Evolutionary conservation across 2,888 invertebrate species (phyloP).

Genomic region (Acronicta alni): DNA sequence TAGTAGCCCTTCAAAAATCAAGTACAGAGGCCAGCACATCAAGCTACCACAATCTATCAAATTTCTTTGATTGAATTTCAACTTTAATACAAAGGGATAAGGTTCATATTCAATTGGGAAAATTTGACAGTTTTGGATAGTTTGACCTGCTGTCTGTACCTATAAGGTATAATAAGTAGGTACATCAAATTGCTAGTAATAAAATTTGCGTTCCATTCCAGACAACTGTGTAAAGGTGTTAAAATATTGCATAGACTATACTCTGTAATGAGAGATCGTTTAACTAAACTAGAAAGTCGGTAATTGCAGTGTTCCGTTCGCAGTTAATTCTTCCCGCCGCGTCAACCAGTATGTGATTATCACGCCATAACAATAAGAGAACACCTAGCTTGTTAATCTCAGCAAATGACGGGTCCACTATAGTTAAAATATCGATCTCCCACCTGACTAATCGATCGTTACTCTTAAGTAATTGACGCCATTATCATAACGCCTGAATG

Average conservation of each 20-base stretch:
- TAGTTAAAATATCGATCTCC: conserved; percentile 29
- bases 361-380: conserved; percentile 42
- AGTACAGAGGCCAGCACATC: too few relatives aligned
- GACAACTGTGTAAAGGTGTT: conserved; percentile 11
- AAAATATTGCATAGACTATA: conserved; percentile 25
- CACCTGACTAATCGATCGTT: conserved; percentile 37
- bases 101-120: too few relatives aligned
- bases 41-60: too few relatives aligned
- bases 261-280: conserved; percentile 28
- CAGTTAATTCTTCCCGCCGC: conserved; percentile 44
- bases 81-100: too few relatives aligned
- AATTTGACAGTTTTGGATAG: too few relatives aligned
- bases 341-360: conserved; percentile 48
- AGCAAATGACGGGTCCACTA: conserved; percentile 14
- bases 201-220: conserved; percentile 6
- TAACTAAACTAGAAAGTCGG: conserved; percentile 57
- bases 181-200: too few relatives aligned
- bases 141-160: too few relatives aligned
- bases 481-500: conserved; percentile 48
- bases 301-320: conserved; percentile 56
- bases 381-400: conserved; percentile 36
- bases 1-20: too few relatives aligned
- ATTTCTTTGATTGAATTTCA: too few relatives aligned
- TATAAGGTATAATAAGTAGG: too few relatives aligned
- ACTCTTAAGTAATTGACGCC: conserved; percentile 49